These are phyloP conservation scores for Hephaestus fuliginosus DNA, from an alignment of 2,797 vertebrate genomes.

Conservation along the genomic window DNA sequence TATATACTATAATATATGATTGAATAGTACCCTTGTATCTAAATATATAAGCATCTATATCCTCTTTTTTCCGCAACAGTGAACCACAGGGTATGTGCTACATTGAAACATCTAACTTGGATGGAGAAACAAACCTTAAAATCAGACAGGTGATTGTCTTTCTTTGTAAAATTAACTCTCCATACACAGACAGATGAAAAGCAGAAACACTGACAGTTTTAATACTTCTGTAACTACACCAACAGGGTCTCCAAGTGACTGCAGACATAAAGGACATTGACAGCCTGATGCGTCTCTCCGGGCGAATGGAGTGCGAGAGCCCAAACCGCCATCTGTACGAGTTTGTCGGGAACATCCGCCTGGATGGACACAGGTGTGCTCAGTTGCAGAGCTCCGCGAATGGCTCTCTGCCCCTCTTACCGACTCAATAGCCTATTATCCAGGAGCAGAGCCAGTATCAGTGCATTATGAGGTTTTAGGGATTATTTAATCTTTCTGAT, in stretches of 20 bases:
- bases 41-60: conserved; percentile 33
- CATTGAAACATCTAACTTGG: conserved; percentile 99
- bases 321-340: conserved; percentile 98
- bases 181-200: not conserved
- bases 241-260: conserved; percentile 93
- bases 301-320: conserved; percentile 97
- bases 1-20: not conserved
- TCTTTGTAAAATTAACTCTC: not conserved
- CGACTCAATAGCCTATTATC: conserved; percentile 26
- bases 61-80: conserved; percentile 81
- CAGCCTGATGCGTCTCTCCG: conserved; percentile 92
- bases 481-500: conserved; percentile 39
- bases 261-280: conserved; percentile 95
- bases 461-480: conserved; percentile 28
- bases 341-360: conserved; percentile 96
- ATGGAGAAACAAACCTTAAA: conserved; percentile 99
- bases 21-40: not conserved
- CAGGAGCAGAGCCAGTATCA: conserved; percentile 11
- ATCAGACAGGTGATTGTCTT: conserved; percentile 92
- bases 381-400: not conserved
- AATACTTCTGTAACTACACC: conserved; percentile 38
- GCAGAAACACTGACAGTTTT: not conserved
- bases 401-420: conserved; percentile 9
- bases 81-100: conserved; percentile 99
- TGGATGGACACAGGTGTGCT: conserved; percentile 93